A percentile compares a stretch with the other conserved stretches of the same genome.
Conservation (phyloP, 1,140 invertebrate genomes). For the Teleopsis dalmanni region DNA sequence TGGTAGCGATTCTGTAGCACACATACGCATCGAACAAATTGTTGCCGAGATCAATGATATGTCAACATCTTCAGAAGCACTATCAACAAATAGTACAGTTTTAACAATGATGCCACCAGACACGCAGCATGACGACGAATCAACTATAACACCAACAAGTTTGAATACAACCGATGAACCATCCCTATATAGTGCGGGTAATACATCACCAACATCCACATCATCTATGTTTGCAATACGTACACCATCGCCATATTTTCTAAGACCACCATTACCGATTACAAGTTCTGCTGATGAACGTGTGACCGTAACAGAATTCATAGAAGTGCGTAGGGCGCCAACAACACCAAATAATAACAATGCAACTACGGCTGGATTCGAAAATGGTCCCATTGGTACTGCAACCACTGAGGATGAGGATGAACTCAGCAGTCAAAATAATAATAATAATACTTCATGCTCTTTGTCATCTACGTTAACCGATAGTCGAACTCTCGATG, state of each 20-base stretch:
- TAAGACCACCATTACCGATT: slow-evolving; percentile 1
- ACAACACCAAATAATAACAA: slow-evolving; percentile 4
- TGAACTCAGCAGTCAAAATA: slow-evolving; percentile 10
- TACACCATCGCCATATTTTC: slow-evolving; percentile 20
- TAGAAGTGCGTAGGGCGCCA: slow-evolving; percentile 24
- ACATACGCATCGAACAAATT: slow-evolving; percentile 32
- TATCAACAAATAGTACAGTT: neutral
- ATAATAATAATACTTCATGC: slow-evolving; percentile 37
- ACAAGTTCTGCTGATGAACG: slow-evolving; percentile 19
- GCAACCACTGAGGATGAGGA: neutral
- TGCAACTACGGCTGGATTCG: neutral
- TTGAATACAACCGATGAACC: slow-evolving; percentile 7
- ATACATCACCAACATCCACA: slow-evolving; percentile 26
- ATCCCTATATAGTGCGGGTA: slow-evolving; percentile 12
- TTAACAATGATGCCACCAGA: neutral
- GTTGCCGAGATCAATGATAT: slow-evolving; percentile 28
- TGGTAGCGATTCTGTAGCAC: slow-evolving; percentile 14
- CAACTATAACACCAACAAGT: neutral
- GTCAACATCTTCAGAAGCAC: neutral
- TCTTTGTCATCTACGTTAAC: slow-evolving; percentile 40
- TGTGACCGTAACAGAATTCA: slow-evolving; percentile 27
- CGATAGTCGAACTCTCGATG: slow-evolving; percentile 39
- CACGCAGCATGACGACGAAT: neutral
- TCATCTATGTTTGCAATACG: slow-evolving; percentile 35
- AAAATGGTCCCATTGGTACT: neutral